Evolutionary conservation across 2,888 invertebrate species (phyloP), one percentile per base, ranked within the genome.

Genomic region (Lepidochitona cinerea): DNA sequence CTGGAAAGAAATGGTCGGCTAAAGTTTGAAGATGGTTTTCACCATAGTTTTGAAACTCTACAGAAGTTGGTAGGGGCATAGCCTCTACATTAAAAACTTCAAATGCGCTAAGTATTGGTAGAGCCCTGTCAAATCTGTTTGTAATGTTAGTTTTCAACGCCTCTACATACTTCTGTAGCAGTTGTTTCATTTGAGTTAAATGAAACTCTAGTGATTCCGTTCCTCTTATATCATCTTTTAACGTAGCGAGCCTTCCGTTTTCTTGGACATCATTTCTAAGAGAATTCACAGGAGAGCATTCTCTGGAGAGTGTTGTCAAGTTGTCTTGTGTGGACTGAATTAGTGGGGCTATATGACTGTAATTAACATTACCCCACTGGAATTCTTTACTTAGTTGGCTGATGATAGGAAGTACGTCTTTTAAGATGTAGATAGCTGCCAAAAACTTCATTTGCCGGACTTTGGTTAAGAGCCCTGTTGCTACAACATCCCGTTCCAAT

Each of bases 401-500:
- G 3, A 80, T 70, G 12, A 72, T 53, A 37, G 77, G 75, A 0
- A 80, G 68, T 9, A 73, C 53, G 18, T 73, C 71, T 37, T 77
- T 70, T 68, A 80, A 53, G 1, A 77, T 75, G 71, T 77, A 73
- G 3, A 73, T 66, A 14, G 65, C 70, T 7, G 71, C 65, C 12
- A 76, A n/a, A 49, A 79, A 78, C 37, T 74, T 78, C 37, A 70
- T 14, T 36, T 70, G 37, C 53, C 18, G 71, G 75, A 75, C 53
- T 73, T 79, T 23, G n/a, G 68, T 14, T 77, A 54, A 49, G 12
- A 80, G 72, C n/a, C 80, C 80, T 66, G 52, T 37, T 0, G 78
- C 77, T 49, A 73, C 67, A 3, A 70, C 75, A 54, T 80, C 73
- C 18, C 37, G 41, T 33, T 77, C 23, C 33, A 78, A 54, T 7